A percentile compares a stretch with the other conserved stretches of the same genome.
Conservation (phyloP, 2,113 vertebrate species). For the Eulemur macaco region DNA sequence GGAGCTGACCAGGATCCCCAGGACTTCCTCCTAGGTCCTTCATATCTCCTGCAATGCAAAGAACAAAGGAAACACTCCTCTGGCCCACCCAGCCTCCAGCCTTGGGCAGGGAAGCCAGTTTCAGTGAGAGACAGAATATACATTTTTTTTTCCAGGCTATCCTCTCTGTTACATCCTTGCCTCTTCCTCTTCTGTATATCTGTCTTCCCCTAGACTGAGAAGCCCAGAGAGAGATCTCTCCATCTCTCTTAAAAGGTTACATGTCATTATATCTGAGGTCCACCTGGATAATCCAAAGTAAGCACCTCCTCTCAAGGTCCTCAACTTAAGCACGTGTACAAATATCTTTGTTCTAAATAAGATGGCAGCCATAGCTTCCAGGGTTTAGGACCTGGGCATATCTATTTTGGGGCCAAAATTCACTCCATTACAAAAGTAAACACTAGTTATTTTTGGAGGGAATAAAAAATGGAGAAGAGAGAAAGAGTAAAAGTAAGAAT, state of each 20-base stretch:
- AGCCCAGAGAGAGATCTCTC: not conserved
- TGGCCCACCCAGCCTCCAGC: too few species aligned
- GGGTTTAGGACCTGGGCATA: not conserved
- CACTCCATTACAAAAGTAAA: not conserved
- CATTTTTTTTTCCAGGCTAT: too few species aligned
- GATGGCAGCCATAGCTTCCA: not conserved
- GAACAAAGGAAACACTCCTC: too few species aligned
- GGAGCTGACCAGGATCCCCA: too few species aligned
- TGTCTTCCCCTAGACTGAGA: not conserved
- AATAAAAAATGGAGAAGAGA: not conserved
- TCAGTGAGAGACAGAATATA: too few species aligned
- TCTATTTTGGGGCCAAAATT: not conserved
- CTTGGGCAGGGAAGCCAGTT: too few species aligned
- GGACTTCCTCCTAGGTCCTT: too few species aligned
- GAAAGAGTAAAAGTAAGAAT: not conserved
- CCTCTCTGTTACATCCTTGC: too few species aligned
- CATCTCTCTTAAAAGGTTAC: not conserved
- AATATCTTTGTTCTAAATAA: not conserved
- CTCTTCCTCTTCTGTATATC: not conserved
- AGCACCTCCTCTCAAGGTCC: not conserved
- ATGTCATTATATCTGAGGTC: too few species aligned
- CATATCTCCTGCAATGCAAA: too few species aligned
- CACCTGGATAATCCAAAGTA: not conserved
- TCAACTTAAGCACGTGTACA: not conserved
- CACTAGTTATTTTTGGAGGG: not conserved